These are phyloP conservation scores for Xestia c-nigrum DNA, from an alignment of 2,888 invertebrate species.

Conservation along the genomic window DNA sequence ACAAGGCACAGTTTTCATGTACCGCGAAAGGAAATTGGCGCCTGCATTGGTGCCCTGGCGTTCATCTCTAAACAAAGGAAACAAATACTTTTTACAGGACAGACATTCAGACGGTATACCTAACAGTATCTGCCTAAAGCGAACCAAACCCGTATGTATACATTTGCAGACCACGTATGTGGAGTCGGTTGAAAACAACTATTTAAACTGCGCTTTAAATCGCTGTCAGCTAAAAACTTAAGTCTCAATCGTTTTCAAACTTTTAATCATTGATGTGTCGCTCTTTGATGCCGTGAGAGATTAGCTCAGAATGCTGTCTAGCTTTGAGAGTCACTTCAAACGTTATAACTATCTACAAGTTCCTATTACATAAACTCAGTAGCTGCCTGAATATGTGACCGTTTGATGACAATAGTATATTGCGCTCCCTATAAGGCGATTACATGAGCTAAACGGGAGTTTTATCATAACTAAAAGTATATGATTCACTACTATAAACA, in stretches of 20 bases:
- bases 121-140: not conserved
- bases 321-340: constrained; percentile 8
- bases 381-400: not conserved
- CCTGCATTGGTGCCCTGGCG: not conserved
- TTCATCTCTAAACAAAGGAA: not conserved
- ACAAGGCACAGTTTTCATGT: too few relatives aligned
- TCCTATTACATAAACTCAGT: not conserved
- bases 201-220: constrained; percentile 5
- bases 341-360: not conserved
- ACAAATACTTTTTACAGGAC: not conserved
- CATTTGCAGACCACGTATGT: constrained; percentile 4
- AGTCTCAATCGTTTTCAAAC: constrained; percentile 14
- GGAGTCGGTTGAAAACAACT: constrained; percentile 17
- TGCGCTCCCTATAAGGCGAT: too few relatives aligned
- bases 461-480: too few relatives aligned
- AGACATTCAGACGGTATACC: not conserved
- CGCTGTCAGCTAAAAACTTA: not conserved
- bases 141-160: not conserved
- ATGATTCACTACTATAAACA: too few relatives aligned
- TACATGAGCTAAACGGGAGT: too few relatives aligned
- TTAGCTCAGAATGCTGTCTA: constrained; percentile 10
- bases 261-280: constrained; percentile 10
- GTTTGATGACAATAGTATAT: not conserved
- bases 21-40: too few relatives aligned
- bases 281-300: constrained; percentile 23